phyloP scores from a whole-genome alignment of 2,797 vertebrate genomes.

The Myotis vivesi region DNA sequence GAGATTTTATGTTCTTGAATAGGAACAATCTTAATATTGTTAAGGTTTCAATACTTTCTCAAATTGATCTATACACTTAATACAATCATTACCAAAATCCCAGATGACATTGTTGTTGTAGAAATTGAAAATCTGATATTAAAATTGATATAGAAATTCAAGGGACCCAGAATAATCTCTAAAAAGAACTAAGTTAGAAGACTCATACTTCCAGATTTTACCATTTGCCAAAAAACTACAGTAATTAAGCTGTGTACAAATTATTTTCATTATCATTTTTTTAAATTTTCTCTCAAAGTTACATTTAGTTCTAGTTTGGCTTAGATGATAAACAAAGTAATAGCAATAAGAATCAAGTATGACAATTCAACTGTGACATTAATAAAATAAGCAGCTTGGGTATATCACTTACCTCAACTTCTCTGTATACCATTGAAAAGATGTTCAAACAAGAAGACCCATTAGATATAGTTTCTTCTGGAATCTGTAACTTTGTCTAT shows the following conservation, averaged over 20 bases:
- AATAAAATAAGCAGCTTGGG: not conserved
- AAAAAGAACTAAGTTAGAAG: not conserved
- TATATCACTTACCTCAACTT: not conserved
- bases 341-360: not conserved
- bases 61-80: not conserved
- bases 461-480: not conserved
- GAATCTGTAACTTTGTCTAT: not conserved
- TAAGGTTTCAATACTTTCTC: not conserved
- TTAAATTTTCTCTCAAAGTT: not conserved
- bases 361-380: not conserved
- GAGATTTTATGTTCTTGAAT: not conserved
- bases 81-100: not conserved
- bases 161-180: not conserved
- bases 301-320: not conserved
- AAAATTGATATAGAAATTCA: slow-evolving; percentile 13
- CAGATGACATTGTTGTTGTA: not conserved
- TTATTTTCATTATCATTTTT: not conserved
- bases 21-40: not conserved
- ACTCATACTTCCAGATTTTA: not conserved
- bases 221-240: not conserved
- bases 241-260: not conserved
- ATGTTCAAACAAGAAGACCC: not conserved
- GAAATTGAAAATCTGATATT: not conserved
- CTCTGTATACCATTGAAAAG: not conserved
- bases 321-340: not conserved